Evolutionary conservation across 2,113 vertebrate genomes (phyloP).

Genomic region (Ifrita kowaldi): DNA sequence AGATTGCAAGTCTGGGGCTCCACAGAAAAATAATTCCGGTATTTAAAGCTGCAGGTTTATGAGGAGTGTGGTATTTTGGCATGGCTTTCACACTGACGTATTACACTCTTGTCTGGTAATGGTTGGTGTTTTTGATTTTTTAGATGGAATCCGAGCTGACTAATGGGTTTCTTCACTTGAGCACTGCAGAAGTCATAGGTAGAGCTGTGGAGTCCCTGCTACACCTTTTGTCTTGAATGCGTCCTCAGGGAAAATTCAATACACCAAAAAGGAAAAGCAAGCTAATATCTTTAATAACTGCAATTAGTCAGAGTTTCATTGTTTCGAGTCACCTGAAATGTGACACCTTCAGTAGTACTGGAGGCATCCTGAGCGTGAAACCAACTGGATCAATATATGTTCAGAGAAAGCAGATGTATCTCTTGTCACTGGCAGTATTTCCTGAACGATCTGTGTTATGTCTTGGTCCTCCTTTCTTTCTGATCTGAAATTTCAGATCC

Average conservation of each 20-base stretch:
- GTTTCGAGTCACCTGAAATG: neutral
- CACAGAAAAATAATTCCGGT: neutral
- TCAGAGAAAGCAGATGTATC: neutral
- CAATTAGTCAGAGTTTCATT: slow-evolving; percentile 29
- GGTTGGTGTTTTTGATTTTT: neutral
- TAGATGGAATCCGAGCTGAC: neutral
- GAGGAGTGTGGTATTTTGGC: neutral
- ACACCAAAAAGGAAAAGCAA: neutral
- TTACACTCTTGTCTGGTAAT: neutral
- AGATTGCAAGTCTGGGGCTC: neutral
- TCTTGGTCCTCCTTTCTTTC: neutral
- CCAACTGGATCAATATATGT: neutral
- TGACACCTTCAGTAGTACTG: neutral
- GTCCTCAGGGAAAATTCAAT: neutral
- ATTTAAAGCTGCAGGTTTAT: neutral
- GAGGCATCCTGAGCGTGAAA: neutral
- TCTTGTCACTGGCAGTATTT: neutral
- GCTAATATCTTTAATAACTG: slow-evolving; percentile 10
- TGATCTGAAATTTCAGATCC: neutral
- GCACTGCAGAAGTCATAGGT: neutral
- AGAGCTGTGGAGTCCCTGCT: neutral
- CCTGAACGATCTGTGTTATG: neutral
- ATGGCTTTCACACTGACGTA: neutral
- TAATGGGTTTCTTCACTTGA: neutral
- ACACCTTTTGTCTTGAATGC: neutral